Evolutionary conservation across 2,113 vertebrate genomes (phyloP).

Genomic region (Callopanchax toddi): DNA sequence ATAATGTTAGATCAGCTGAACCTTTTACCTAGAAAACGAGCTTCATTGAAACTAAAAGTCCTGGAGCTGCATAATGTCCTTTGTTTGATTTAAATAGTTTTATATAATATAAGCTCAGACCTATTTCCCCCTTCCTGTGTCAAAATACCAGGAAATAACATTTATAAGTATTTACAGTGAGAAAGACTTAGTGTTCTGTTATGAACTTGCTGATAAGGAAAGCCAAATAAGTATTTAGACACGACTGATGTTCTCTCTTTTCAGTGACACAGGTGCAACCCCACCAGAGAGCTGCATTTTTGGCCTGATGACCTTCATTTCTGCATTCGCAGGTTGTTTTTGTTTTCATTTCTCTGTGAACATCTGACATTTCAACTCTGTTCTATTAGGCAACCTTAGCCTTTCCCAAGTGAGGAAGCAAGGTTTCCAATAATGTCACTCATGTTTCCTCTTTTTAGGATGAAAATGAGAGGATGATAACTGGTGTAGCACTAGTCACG

Average conservation of each 20-base stretch:
- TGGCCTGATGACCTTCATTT: constrained; percentile 92
- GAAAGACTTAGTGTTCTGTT: too few species aligned
- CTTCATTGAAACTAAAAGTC: too few species aligned
- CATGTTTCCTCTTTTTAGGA: constrained; percentile 62
- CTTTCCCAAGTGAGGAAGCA: constrained; percentile 36
- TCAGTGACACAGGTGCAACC: constrained; percentile 87
- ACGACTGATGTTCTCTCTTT: background rate
- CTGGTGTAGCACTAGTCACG: background rate
- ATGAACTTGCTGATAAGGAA: too few species aligned
- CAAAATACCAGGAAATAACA: too few species aligned
- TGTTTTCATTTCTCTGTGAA: constrained; percentile 42
- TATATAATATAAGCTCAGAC: too few species aligned
- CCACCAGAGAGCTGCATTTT: constrained; percentile 95
- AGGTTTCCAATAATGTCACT: constrained; percentile 12
- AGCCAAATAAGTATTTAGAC: too few species aligned
- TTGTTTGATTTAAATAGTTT: background rate
- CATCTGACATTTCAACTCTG: background rate
- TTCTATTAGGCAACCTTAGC: constrained; percentile 10
- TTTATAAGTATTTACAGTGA: too few species aligned
- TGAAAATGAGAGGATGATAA: constrained; percentile 55
- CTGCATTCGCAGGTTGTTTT: constrained; percentile 91
- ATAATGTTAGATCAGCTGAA: too few species aligned
- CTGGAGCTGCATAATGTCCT: too few species aligned
- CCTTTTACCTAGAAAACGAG: too few species aligned
- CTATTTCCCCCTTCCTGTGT: too few species aligned